Evolutionary conservation across 2,888 invertebrate genomes (phyloP), one percentile per base, ranked within the genome.

Genomic region (Eilema caniola): DNA sequence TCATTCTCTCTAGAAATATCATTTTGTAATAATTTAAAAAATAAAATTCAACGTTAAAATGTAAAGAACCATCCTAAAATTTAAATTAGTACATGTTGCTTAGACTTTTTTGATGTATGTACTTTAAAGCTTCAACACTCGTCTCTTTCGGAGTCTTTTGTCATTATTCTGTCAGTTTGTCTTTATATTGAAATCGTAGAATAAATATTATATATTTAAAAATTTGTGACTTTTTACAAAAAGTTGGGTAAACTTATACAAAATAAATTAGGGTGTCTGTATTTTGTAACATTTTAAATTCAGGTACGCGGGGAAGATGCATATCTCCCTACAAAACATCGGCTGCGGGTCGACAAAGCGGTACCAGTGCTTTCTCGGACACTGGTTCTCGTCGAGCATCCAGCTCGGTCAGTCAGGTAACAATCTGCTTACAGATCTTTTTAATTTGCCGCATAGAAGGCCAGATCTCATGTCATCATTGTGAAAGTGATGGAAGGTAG

Each of bases 361-460:
- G 93, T 0, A 83, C 90, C 0, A 95, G 92, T 0, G 89, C 90
- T 0, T 92, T 95, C 68, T 96, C 96, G 0, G 97, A 97, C 70
- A 91, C 93, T 0, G 96, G 96, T 0, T 97, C 97, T 0, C 93
- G 97, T 69, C 92, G 97, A 74, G 97, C 97, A 3, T 97, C 97
- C 81, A 97, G 97, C 86, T 97, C 97, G 37, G 97, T 97, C 28
- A 97, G 97, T 81, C 97, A 97, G 96, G 97, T 97, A 90, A 84
- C 83, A 47, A 25, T 66, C 57, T 76, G 53, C 33, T 53, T 57
- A 59, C 65, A 56, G 60, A 64, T 65, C 37, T 37, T 3, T 3
- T 67, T 67, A 7, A 60, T 67, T 71, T 71, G 62, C 57, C 12
- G 62, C 5, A 3, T 12, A n/a, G 23, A 2, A 28, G 5, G 20